Evolutionary conservation across 2,888 invertebrate species (phyloP), one percentile per base, ranked within the genome.

Genomic region (Tenthredo mesomela): DNA sequence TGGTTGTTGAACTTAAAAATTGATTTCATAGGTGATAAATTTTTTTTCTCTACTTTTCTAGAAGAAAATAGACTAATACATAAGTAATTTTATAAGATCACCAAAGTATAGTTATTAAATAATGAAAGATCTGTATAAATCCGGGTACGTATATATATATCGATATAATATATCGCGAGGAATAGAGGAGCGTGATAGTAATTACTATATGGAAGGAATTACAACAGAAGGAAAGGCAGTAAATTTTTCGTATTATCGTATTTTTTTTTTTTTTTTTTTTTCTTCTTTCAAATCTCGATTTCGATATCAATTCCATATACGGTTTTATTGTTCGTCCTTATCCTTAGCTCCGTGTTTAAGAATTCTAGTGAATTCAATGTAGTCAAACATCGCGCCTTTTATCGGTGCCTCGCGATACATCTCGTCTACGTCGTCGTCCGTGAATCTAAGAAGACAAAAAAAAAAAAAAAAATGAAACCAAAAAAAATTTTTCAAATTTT

Each of bases 321-420:
- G n/a, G 25, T 91, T 88, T 29, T 95, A 97, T 94, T 97, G 97
- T 92, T 99, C 99, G 93, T 99, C 99, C 94, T 99, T 98, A 89
- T 99, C 99, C 94, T 99, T 99, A 91, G 99, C 99, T 78, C 99
- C 99, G 91, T 99, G 99, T 93, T 99, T 99, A 89, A 99, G 95
- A 92, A 99, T 99, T 92, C 99, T 96, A 54, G 99, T 99, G 93
- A 99, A 99, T 94, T 99, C 99, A 82, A 98, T 96, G 92, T 99
- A 99, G 94, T 99, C 98, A 92, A 99, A 99, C 93, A 98, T 95
- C 0, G 97, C 97, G 78, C 96, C 97, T 90, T 98, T 98, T 90
- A 99, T 99, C 4, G 99, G 99, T 50, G 99, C 99, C 94, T 99
- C 99, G 6, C 99, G 95, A 91, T 98, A 97, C 98, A 99, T 99